Conservation (phyloP, 2,888 invertebrate species). For the Diarsia mendica region DNA sequence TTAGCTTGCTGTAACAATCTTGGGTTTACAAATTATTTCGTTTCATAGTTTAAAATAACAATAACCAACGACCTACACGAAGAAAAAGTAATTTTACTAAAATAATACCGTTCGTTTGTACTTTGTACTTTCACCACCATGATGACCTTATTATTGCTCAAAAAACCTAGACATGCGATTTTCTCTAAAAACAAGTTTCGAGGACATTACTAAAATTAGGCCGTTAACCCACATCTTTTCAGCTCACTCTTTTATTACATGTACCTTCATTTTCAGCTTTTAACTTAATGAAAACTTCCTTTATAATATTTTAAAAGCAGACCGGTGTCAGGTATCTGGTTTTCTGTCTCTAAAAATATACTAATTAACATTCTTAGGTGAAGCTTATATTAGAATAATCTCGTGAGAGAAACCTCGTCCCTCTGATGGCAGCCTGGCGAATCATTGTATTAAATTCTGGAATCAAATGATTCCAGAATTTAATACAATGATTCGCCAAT, state of each 20-base stretch:
- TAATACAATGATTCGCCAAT: too few species aligned
- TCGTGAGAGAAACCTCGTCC: neutral
- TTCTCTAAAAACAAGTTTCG: neutral
- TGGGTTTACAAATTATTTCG: neutral
- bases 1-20: neutral
- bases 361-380: conserved; percentile 10
- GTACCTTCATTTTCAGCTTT: conserved; percentile 29
- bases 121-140: neutral
- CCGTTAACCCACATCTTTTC: conserved; percentile 8
- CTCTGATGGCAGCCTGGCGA: neutral
- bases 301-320: conserved; percentile 22
- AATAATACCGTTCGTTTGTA: neutral
- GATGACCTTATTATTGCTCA: neutral
- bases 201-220: conserved; percentile 1
- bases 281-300: conserved; percentile 29
- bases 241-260: conserved; percentile 6
- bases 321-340: neutral
- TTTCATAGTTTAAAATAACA: neutral
- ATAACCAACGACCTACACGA: neutral
- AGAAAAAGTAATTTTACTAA: neutral
- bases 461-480: too few species aligned
- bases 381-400: conserved; percentile 6
- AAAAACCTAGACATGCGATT: neutral
- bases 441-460: neutral
- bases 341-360: conserved; percentile 10